These are phyloP conservation scores for Reticulitermes lucifugus DNA, from an alignment of 2,888 invertebrate genomes.

Conservation along the genomic window DNA sequence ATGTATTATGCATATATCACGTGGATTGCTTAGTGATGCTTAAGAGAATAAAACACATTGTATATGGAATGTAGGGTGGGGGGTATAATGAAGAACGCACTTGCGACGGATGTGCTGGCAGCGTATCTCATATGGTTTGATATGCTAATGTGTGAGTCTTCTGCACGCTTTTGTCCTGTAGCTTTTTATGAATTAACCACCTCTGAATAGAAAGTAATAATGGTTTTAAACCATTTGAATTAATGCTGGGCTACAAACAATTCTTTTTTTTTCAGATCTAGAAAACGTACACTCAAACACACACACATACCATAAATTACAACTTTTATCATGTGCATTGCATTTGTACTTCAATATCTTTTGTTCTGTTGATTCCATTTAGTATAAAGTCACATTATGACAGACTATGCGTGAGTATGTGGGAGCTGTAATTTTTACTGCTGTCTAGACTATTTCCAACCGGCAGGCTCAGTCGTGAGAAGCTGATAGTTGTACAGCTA, in stretches of 20 bases:
- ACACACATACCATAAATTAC: too few species aligned
- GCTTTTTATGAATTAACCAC: slow-evolving; percentile 5
- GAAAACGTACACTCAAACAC: neutral
- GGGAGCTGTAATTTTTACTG: too few species aligned
- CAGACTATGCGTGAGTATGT: too few species aligned
- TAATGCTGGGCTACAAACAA: neutral
- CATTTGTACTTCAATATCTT: neutral
- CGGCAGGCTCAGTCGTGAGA: too few species aligned
- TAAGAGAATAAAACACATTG: slow-evolving; percentile 1
- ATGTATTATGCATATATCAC: neutral
- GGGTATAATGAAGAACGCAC: neutral
- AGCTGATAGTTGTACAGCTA: too few species aligned
- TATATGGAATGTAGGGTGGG: neutral
- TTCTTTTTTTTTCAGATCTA: neutral
- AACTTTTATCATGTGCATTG: neutral
- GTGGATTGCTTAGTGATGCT: neutral
- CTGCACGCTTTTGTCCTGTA: neutral
- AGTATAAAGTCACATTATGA: neutral
- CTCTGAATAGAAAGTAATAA: neutral
- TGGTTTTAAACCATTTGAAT: neutral
- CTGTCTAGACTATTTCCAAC: too few species aligned
- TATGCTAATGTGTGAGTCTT: neutral
- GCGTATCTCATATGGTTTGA: neutral
- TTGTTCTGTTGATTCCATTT: neutral
- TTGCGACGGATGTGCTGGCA: neutral